Evolutionary conservation across 2,797 vertebrate species (phyloP).

Genomic region (Carduelis carduelis): DNA sequence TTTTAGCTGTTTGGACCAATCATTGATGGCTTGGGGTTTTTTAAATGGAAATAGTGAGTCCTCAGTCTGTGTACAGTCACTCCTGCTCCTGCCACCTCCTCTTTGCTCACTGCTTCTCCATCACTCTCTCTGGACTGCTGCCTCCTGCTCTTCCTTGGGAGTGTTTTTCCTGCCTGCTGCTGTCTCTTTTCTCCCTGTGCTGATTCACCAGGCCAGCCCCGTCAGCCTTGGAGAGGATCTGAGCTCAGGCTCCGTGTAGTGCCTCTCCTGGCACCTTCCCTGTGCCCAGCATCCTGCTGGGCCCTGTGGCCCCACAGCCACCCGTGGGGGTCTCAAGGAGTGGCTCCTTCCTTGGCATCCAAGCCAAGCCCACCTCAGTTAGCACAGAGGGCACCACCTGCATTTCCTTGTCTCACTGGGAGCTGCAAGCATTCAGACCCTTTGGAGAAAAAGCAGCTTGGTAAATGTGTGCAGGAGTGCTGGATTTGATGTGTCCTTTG

Average conservation of each 20-base stretch:
- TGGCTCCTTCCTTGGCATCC: not conserved
- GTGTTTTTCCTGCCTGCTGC: not conserved
- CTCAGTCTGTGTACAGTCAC: not conserved
- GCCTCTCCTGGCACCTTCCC: not conserved
- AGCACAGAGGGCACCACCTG: not conserved
- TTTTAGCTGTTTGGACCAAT: not conserved
- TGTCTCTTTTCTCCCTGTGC: not conserved
- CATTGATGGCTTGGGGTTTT: not conserved
- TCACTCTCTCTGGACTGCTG: not conserved
- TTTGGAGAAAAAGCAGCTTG: not conserved
- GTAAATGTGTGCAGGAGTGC: not conserved
- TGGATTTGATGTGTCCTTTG: not conserved
- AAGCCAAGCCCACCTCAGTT: not conserved
- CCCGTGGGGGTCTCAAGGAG: rapidly evolving
- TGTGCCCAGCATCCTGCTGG: not conserved
- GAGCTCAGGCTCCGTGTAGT: not conserved
- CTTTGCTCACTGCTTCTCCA: not conserved
- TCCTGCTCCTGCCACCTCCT: not conserved
- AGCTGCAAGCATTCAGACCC: not conserved
- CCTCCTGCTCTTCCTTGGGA: not conserved
- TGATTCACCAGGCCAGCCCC: not conserved
- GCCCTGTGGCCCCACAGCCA: not conserved
- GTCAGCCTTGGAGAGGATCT: not conserved
- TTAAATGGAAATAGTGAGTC: not conserved
- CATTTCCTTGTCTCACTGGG: not conserved